Evolutionary conservation across 2,888 invertebrate genomes (phyloP), one percentile per base, ranked within the genome.

Genomic region (Ptychoptera albimana): DNA sequence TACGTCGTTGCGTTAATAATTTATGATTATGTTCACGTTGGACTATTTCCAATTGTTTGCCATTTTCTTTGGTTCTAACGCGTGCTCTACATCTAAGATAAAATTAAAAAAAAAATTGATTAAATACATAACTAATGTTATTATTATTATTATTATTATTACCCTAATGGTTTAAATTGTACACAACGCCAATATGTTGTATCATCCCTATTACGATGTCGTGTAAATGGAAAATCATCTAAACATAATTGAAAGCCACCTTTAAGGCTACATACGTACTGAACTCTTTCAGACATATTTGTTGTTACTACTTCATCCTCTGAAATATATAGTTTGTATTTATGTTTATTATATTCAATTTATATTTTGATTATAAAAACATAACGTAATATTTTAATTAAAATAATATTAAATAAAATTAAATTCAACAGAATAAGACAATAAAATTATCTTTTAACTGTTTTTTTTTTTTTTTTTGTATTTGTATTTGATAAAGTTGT

Each of bases 171-270:
- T 11, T 55, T 53, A 51, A 58, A 58, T 48, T 60, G 60, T 10
- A 60, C 60, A 52, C 60, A 60, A 42, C 60, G 54, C 60, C 60
- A 60, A 49, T 60, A 60, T 43, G 57, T 58, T 16, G 59, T 59
- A n/a, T 55, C 54, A 15, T 53, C 55, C 37, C 57, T 46, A 8
- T 57, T 53, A 14, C 60, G 51, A 47, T 60, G 60, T 34, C 59
- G 52, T 0, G 60, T 58, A 45, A 57, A 60, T 5, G 59, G 59
- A 49, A 52, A 60, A 11, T 57, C 59, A 51, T 60, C 55, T 14
- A 57, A 48, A 37, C 58, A 58, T 30, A 60, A 45, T 48, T 60
- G 60, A 42, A 54, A 52, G 5, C 57, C 55, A 13, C 60, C 60
- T 46, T 60, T 60, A 36, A 59, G 48, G 37, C 59, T 59, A 8